Evolutionary conservation across 2,888 invertebrate genomes (phyloP), one percentile per base, ranked within the genome.

Genomic region (Pediacus dermestoides): DNA sequence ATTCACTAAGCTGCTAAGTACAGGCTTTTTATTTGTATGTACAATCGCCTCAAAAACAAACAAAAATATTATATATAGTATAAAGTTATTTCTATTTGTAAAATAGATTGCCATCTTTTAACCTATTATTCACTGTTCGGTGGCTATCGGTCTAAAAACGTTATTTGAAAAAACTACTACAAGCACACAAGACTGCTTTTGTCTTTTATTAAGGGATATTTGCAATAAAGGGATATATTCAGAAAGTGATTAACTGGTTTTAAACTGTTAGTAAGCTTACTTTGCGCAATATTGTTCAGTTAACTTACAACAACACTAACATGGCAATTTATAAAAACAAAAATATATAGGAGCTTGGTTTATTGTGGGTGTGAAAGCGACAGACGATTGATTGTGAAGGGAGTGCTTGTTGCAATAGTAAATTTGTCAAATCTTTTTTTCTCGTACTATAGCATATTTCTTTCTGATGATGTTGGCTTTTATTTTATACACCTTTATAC

Each of bases 401-500:
- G 60, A 48, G 51, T 57, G 55, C 49, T 58, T 59, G 68, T 68
- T 67, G 68, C 68, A 68, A 70, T 67, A 72, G 69, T 71, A 72
- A 67, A 73, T 74, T 74, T 74, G 73, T 73, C 73, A 72, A 52
- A 73, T 70, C 70, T 71, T 71, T 72, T 72, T 68, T 73, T 71
- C 70, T 71, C 71, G 66, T 67, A 72, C 66, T 72, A 73, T 70
- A 72, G 69, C 71, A 49, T n/a, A n/a, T 46, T 68, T 72, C 72
- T 67, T 73, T 72, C 70, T 68, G 61, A 65, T 47, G 16, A 23
- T 43, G 26, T 22, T 34, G 13, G 30, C 39, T 42, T 43, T 32
- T 34, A 40, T 46, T 26, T 6, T 26, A n/a, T n/a, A n/a, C n/a
- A n/a, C n/a, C n/a, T n/a, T n/a, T n/a, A n/a, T n/a, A n/a, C n/a